Conservation (phyloP, 1,140 invertebrate genomes). For the Antheraea pernyi region DNA sequence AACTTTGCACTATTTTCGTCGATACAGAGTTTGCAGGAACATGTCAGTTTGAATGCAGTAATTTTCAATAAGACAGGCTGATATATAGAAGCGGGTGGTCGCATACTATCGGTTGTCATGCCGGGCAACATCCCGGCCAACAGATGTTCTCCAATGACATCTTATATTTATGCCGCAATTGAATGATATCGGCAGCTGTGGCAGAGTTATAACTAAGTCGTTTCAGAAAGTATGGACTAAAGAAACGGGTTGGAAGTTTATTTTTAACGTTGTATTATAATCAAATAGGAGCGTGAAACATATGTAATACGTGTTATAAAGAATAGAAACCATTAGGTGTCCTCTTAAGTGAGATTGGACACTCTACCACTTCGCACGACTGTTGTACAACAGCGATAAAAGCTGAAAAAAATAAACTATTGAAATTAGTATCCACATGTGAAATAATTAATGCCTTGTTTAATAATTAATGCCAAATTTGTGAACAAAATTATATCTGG, state of each 20-base stretch:
- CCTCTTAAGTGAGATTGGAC: too few species aligned
- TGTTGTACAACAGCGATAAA: too few species aligned
- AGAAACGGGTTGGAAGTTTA: not conserved
- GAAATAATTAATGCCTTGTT: too few species aligned
- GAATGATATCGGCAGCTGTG: not conserved
- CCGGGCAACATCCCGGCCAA: slow-evolving; percentile 58
- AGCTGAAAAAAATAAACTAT: too few species aligned
- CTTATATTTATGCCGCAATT: slow-evolving; percentile 33
- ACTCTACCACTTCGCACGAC: too few species aligned
- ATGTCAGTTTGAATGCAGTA: slow-evolving; percentile 28
- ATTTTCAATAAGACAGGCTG: slow-evolving; percentile 55
- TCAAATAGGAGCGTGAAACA: not conserved
- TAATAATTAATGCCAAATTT: too few species aligned
- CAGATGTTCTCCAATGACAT: slow-evolving; percentile 35
- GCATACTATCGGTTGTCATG: slow-evolving; percentile 17
- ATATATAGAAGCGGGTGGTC: slow-evolving; percentile 52
- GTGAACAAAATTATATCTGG: too few species aligned
- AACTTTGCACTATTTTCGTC: slow-evolving; percentile 23
- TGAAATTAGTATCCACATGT: too few species aligned
- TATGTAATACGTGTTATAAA: not conserved
- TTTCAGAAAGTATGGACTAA: not conserved
- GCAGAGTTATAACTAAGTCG: not conserved
- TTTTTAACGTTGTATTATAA: not conserved
- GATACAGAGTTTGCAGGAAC: slow-evolving; percentile 16
- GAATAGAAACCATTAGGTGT: too few species aligned